Base-by-base conservation (phyloP, 2,797 vertebrate genomes). In the Moxostoma hubbsi region DNA sequence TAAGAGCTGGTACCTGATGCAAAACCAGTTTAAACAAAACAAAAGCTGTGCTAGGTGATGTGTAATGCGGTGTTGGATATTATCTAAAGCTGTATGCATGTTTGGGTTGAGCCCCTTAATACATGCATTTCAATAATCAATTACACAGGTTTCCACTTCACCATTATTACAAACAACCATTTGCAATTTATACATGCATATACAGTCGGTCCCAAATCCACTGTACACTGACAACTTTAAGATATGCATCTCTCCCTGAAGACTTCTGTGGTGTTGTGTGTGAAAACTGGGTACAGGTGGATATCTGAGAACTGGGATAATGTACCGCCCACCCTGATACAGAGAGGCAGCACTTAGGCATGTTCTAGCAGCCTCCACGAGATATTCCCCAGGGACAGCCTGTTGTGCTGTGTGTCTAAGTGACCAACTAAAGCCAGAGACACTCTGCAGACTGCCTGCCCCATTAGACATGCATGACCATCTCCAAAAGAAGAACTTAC, bases 381-480 rank as follows among this genome's bases (percentile, higher is more conserved):
- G 15, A 69, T 13, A n/a, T 47, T 69, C 71, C 36, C 65, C 13
- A n/a, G 59, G 57, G 71, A 75, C 68, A 68, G 45, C 51, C 57
- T 79, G 70, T 47, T 2, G 10, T 57, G 24, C 64, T 58, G 81
- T 73, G 51, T 59, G 55, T 78, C 70, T 68, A 18, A 74, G 81
- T n/a, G 24, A 79, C 50, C 2, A 4, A 53, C 61, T 69, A 64
- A 63, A 77, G 55, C 77, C 70, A 65, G 65, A 73, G 16, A 69
- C 15, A 55, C 13, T 49, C 64, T 74, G 36, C 36, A 36, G 36
- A 36, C 36, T 36, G 62, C 59, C 66, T 54, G 61, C 77, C 50
- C 72, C 77, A 84, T 84, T 76, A 80, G 76, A 79, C 80, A 84
- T 79, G 79, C 80, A 79, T 76, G 80, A 65, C 43, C 67, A 71